Percentiles rank a stretch among this genome's conserved stretches.
phyloP scores from a whole-genome alignment of 2,113 vertebrate genomes.

The Morone chrysops region DNA sequence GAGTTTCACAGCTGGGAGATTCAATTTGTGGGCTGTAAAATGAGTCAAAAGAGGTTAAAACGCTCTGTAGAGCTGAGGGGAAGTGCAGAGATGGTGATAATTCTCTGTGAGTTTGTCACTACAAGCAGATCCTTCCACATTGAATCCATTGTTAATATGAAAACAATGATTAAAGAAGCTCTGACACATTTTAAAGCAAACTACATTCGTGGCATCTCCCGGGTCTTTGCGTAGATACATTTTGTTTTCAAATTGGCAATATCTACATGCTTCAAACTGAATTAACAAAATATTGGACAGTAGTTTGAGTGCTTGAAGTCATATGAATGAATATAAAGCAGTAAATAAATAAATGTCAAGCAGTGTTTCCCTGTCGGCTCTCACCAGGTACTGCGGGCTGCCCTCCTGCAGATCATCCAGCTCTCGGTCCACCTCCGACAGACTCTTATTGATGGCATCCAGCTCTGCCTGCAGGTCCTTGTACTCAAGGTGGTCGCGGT shows the following conservation, averaged over 20 bases:
- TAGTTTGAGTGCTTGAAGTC: no score
- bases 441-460: slow-evolving; percentile 84
- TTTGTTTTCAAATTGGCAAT: no score
- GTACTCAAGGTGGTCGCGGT: slow-evolving; percentile 86
- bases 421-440: slow-evolving; percentile 84
- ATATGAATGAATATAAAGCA: neutral
- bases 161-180: neutral
- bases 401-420: slow-evolving; percentile 86
- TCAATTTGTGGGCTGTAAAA: neutral
- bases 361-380: neutral
- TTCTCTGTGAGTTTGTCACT: neutral
- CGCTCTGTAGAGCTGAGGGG: neutral
- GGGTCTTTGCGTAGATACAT: no score
- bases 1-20: no score
- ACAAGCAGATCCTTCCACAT: neutral
- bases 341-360: no score
- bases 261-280: no score
- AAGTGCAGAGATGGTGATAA: neutral
- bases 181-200: neutral
- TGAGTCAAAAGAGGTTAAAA: neutral
- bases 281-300: neutral
- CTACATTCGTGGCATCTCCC: neutral
- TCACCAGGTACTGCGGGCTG: slow-evolving; percentile 87
- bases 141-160: neutral
- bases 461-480: slow-evolving; percentile 86